Conservation (phyloP, 1,140 invertebrate species). For the Dinothrombium tinctorium region DNA sequence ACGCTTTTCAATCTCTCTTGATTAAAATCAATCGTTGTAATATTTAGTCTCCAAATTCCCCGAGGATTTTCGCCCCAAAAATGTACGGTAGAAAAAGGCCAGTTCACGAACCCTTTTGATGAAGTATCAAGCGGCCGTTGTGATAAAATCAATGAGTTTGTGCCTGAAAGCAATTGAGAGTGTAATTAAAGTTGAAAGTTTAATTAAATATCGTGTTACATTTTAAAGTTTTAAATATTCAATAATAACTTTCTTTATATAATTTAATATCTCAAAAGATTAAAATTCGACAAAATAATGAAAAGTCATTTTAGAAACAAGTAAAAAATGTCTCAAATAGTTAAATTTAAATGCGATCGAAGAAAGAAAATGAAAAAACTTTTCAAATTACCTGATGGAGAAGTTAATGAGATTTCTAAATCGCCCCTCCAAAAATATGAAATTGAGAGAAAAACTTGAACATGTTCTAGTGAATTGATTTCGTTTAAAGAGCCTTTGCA, state of each 20-base stretch:
- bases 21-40: no score
- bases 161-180: conserved; percentile 31
- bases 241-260: neutral
- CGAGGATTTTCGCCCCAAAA: conserved; percentile 65
- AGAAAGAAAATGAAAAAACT: no score
- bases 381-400: conserved; percentile 35
- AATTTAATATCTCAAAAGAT: neutral
- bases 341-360: no score
- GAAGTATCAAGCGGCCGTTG: conserved; percentile 41
- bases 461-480: conserved; percentile 53
- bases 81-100: conserved; percentile 71
- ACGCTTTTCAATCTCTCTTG: no score
- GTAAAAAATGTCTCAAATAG: neutral
- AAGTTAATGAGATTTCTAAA: conserved; percentile 38
- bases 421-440: conserved; percentile 42
- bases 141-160: conserved; percentile 38
- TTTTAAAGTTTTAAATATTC: neutral
- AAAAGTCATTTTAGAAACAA: neutral
- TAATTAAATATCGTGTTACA: no score
- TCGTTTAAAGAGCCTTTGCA: conserved; percentile 16
- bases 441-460: conserved; percentile 42
- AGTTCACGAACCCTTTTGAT: conserved; percentile 43
- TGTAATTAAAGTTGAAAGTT: neutral
- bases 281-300: neutral
- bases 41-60: conserved; percentile 41